These are phyloP conservation scores for Yoshiicerus persimilis DNA, from an alignment of 1,140 invertebrate species.

Conservation along the genomic window DNA sequence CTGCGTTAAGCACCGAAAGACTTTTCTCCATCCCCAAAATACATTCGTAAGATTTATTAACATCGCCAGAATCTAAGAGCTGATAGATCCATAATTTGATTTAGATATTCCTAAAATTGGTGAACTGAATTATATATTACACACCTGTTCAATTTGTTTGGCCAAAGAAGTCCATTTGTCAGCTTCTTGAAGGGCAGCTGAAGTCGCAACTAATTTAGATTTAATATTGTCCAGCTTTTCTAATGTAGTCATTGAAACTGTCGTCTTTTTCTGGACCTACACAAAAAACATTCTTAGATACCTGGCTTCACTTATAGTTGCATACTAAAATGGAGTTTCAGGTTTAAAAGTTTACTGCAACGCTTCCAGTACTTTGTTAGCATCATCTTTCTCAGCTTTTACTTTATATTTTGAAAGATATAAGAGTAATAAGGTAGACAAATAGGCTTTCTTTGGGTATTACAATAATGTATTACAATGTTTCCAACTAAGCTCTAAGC, in stretches of 20 bases:
- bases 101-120: not conserved
- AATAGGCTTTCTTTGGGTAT: too few species aligned
- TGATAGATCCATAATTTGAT: not conserved
- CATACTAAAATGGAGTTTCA: too few species aligned
- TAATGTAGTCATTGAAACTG: constrained; percentile 43
- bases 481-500: too few species aligned
- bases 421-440: too few species aligned
- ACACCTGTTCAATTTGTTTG: constrained; percentile 46
- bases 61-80: constrained; percentile 47
- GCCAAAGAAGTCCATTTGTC: constrained; percentile 48
- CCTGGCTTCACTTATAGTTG: too few species aligned
- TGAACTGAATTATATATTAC: not conserved
- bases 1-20: constrained; percentile 37
- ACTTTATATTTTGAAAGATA: too few species aligned
- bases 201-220: constrained; percentile 39
- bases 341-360: too few species aligned
- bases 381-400: too few species aligned
- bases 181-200: constrained; percentile 46
- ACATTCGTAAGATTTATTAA: constrained; percentile 48
- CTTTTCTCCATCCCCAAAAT: constrained; percentile 48
- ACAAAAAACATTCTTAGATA: not conserved
- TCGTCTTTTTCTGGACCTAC: constrained; percentile 47
- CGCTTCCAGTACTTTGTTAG: too few species aligned
- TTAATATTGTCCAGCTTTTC: constrained; percentile 46
- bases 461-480: too few species aligned